Base-by-base conservation (phyloP, 30 jellyfish, hydroid and myxozoan species). In the Cassiopea xamachana region DNA sequence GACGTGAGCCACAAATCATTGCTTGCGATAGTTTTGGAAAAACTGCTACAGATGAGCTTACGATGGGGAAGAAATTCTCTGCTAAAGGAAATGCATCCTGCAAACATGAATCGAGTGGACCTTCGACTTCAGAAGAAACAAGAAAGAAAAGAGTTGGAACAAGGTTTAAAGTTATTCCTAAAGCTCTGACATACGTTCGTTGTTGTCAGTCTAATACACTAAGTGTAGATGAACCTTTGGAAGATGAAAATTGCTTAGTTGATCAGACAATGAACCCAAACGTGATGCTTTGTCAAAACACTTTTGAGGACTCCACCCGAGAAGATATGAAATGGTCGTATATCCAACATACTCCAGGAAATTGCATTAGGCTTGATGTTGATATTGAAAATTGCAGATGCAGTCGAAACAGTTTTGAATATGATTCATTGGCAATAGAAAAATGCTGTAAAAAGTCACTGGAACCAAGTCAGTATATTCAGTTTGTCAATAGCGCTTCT, bases 151-250 rank as follows among this genome's bases (percentile, higher is more conserved):
- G 55, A 78, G 49, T 51, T 16, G 87, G 87, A 46, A 78, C 49
- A 50, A 5, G 73, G 9, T 18, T 50, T 12, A 60, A 60, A 48
- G 39, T 15, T 12, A 7, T 18, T 18, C 46, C 75, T 6, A 78
- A 78, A n/a, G 43, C 75, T 1, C 50, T 49, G 58, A 46, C 51
- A 16, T 43, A 13, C 12, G 75, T 44, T 13, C 55, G 27, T 2
- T 78, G 87, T 27, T 78, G 87, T 49, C 49, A 16, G 17, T 58
- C 75, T 43, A 50, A 27, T 1, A 78, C 71, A 78, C 51, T 78
- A 44, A 78, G 87, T 50, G 8, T 78, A 19, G 87, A 78, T 16
- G 87, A 78, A 8, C 14, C 10, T 50, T 60, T 44, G 16, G 87
- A 78, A 50, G 87, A 55, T 48, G 75, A 78, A 49, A 78, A 0